phyloP scores from a whole-genome alignment of 2,888 invertebrate genomes.

The Microctonus hyperodae region DNA sequence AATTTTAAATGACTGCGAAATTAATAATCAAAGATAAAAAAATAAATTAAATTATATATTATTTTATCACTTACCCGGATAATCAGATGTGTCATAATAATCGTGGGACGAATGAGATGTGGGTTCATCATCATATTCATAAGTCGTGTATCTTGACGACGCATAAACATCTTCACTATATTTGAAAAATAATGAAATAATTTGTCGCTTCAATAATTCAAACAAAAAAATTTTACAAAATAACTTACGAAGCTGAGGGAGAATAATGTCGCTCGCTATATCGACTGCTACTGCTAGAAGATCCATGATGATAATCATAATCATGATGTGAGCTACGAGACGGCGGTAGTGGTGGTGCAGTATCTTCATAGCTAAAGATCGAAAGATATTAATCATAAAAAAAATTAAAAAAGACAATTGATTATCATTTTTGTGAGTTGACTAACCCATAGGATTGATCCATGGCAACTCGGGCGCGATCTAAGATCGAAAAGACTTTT shows the following conservation, averaged over 20 bases:
- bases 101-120: constrained; percentile 60
- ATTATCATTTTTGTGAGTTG: constrained; percentile 6
- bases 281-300: constrained; percentile 52
- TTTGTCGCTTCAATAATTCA: neutral
- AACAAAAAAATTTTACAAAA: constrained; percentile 15
- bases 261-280: constrained; percentile 58
- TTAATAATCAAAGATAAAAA: neutral
- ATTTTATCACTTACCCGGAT: constrained; percentile 59
- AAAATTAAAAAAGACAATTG: constrained; percentile 13
- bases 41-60: neutral
- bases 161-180: constrained; percentile 53
- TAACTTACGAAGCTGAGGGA: constrained; percentile 54
- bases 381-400: constrained; percentile 36
- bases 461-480: constrained; percentile 83
- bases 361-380: constrained; percentile 48
- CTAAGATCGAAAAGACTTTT: constrained; percentile 85
- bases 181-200: constrained; percentile 15
- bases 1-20: neutral
- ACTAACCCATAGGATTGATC: constrained; percentile 75
- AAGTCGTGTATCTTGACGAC: constrained; percentile 54
- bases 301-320: constrained; percentile 59
- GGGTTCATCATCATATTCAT: constrained; percentile 59
- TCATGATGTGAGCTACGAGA: constrained; percentile 58
- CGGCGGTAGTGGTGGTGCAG: constrained; percentile 42
- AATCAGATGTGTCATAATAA: constrained; percentile 65